Percentiles rank a stretch among this genome's conserved stretches.
phyloP scores from a whole-genome alignment of 2,797 vertebrate species.

The Halcyon chelicuti region DNA sequence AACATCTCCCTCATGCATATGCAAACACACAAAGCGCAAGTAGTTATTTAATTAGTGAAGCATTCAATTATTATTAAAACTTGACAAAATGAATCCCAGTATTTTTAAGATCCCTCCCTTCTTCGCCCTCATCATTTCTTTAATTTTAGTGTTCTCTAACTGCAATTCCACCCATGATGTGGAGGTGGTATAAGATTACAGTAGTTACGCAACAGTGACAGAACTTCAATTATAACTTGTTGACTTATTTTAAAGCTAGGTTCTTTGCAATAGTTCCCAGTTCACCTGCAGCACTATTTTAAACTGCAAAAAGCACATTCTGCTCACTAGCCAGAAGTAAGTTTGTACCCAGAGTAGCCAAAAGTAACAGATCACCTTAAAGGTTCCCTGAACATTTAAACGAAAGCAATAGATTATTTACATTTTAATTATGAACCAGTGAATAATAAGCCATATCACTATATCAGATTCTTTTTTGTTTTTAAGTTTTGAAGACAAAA shows the following conservation, averaged over 20 bases:
- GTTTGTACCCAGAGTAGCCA: not conserved
- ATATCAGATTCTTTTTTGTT: not conserved
- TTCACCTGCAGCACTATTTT: constrained; percentile 5
- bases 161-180: constrained; percentile 46
- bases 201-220: constrained; percentile 61
- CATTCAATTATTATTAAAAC: constrained; percentile 31
- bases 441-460: not conserved
- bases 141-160: constrained; percentile 61
- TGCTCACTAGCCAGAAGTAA: not conserved
- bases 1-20: not conserved
- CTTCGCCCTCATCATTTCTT: constrained; percentile 57
- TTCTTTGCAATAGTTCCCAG: constrained; percentile 25
- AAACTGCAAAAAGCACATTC: not conserved
- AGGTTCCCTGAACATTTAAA: not conserved
- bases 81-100: constrained; percentile 32
- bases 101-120: constrained; percentile 27
- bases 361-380: not conserved
- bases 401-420: not conserved
- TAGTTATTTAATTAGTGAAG: constrained; percentile 45
- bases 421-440: not conserved
- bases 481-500: not conserved
- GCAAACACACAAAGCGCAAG: constrained; percentile 8
- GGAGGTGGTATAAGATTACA: constrained; percentile 55
- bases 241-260: constrained; percentile 36
- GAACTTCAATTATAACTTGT: constrained; percentile 61